phyloP scores from a whole-genome alignment of 2,888 invertebrate species.

The Acanthosepion lycidas region DNA sequence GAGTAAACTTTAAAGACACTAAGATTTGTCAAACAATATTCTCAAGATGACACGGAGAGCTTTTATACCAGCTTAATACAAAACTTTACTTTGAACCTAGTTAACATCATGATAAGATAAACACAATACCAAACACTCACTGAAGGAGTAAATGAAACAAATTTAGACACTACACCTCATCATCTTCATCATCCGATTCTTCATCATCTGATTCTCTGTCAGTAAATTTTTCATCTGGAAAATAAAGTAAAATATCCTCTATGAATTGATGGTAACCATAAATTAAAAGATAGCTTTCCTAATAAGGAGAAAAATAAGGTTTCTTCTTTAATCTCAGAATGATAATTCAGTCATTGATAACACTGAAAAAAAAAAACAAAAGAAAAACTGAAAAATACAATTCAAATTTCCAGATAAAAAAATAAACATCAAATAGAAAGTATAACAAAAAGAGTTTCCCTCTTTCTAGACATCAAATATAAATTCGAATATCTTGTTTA shows the following conservation, averaged over 20 bases:
- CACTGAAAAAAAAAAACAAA: neutral
- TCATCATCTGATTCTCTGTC: conserved; percentile 74
- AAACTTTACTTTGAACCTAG: neutral
- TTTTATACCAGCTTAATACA: neutral
- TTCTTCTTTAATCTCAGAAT: too few species aligned
- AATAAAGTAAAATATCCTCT: neutral
- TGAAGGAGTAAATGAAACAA: neutral
- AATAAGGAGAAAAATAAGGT: too few species aligned
- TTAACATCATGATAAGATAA: neutral
- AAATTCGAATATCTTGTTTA: neutral
- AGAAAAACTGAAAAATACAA: neutral
- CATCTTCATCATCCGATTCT: conserved; percentile 74
- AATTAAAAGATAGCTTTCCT: too few species aligned
- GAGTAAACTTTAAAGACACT: too few species aligned
- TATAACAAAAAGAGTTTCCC: neutral
- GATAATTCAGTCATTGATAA: neutral
- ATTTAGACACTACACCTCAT: conserved; percentile 61
- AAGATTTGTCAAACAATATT: too few species aligned
- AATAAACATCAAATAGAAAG: neutral
- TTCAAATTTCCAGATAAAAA: neutral
- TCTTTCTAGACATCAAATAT: neutral
- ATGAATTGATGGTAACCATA: too few species aligned
- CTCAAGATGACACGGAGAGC: too few species aligned
- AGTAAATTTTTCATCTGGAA: conserved; percentile 69
- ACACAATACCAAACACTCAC: neutral